Conservation (phyloP, 2,797 vertebrate species). For the Bradypodion ventrale region DNA sequence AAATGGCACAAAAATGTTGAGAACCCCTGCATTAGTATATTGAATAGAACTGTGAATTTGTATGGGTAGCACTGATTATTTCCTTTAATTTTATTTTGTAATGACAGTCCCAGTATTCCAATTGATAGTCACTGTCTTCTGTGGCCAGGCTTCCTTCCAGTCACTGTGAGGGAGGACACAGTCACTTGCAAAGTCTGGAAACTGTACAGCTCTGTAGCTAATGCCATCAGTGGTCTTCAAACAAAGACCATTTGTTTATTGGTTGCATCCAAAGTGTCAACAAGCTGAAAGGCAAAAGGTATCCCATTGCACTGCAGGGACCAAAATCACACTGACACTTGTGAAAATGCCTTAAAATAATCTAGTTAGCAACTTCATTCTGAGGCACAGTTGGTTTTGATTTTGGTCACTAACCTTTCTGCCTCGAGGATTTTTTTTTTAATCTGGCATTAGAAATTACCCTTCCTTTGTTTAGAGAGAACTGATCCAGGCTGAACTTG, state of each 20-base stretch:
- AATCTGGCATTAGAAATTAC: conserved; percentile 73
- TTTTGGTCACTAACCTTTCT: conserved; percentile 69
- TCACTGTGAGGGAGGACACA: background rate
- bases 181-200: background rate
- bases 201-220: background rate
- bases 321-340: background rate
- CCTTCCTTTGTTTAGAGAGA: conserved; percentile 76
- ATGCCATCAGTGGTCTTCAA: background rate
- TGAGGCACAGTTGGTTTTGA: conserved; percentile 70
- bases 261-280: background rate
- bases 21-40: no score
- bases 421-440: conserved; percentile 65
- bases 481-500: conserved; percentile 82
- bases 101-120: background rate
- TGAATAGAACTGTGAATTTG: background rate
- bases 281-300: background rate
- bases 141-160: background rate
- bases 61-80: background rate
- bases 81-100: background rate
- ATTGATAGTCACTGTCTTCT: background rate
- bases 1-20: no score
- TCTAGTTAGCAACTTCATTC: conserved; percentile 57
- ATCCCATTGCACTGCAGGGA: background rate
- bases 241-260: background rate
- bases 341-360: conserved; percentile 9